Conservation (phyloP, 2,888 invertebrate species). For the Serripes groenlandicus region DNA sequence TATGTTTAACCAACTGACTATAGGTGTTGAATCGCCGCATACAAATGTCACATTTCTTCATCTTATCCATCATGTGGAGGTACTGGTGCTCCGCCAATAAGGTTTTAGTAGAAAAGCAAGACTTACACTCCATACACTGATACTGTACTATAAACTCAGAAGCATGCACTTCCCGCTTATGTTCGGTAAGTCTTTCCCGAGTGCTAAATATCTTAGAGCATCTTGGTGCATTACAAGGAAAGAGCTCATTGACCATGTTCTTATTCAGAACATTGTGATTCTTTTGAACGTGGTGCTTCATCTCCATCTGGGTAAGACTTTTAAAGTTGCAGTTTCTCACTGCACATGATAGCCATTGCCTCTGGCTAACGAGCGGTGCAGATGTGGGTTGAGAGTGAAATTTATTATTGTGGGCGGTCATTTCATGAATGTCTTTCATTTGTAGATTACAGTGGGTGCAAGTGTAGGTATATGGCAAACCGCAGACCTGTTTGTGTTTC, state of each 20-base stretch:
- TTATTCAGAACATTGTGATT: conserved; percentile 25
- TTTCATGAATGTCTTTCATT: conserved; percentile 7
- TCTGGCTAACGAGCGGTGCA: background rate
- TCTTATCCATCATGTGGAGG: conserved; percentile 60
- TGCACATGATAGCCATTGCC: conserved; percentile 30
- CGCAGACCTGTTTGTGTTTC: conserved; percentile 53
- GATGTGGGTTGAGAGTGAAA: background rate
- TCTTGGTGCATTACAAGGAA: conserved; percentile 53
- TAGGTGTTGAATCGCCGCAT: conserved; percentile 44
- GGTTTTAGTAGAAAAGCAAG: conserved; percentile 60
- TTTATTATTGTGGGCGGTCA: conserved; percentile 9
- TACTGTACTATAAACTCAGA: conserved; percentile 67
- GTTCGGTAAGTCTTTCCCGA: conserved; percentile 49
- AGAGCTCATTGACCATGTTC: conserved; percentile 41
- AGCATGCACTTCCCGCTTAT: conserved; percentile 55
- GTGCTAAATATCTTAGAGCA: conserved; percentile 52
- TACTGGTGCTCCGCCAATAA: conserved; percentile 65
- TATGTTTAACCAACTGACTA: conserved; percentile 48
- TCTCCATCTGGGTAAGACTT: conserved; percentile 55
- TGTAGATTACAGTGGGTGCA: conserved; percentile 21
- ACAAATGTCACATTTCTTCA: conserved; percentile 64
- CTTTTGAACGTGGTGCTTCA: conserved; percentile 52
- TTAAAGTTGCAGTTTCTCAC: conserved; percentile 45
- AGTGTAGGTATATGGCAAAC: conserved; percentile 24
- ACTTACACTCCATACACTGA: conserved; percentile 65